phyloP scores from a whole-genome alignment of 1,140 invertebrate species.

The Euura lappo region DNA sequence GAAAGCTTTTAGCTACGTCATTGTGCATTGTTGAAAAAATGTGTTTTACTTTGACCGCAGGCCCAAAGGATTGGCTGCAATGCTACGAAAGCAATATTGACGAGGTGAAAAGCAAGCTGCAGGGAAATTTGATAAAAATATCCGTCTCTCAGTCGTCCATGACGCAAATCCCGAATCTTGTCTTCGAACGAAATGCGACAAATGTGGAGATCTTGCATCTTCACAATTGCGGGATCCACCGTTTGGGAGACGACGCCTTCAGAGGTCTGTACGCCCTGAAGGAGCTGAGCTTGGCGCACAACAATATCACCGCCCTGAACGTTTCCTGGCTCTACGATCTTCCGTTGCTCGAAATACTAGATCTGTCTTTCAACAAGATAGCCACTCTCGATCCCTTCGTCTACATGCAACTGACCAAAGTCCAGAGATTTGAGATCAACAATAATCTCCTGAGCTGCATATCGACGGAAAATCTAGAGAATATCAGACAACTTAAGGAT shows the following conservation, averaged over 20 bases:
- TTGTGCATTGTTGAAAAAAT: too few relatives aligned
- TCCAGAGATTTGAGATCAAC: conserved; percentile 42
- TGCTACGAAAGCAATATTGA: background rate
- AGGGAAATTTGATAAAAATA: background rate
- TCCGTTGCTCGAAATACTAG: conserved; percentile 42
- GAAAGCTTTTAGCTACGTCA: too few relatives aligned
- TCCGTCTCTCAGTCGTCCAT: conserved; percentile 29
- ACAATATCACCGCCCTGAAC: conserved; percentile 37
- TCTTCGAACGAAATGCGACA: conserved; percentile 31
- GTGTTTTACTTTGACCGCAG: background rate
- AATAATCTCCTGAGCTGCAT: conserved; percentile 44
- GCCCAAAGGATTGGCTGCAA: background rate
- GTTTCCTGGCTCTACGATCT: conserved; percentile 39
- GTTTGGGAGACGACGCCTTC: conserved; percentile 40
- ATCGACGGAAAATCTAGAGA: conserved; percentile 27
- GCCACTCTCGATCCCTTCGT: conserved; percentile 30
- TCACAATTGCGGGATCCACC: conserved; percentile 37
- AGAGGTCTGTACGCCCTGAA: conserved; percentile 27
- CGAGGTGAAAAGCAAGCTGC: background rate
- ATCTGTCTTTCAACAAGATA: conserved; percentile 48
- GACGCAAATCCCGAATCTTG: conserved; percentile 24
- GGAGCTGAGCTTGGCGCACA: conserved; percentile 42
- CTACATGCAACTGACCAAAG: conserved; percentile 32
- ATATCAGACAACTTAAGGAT: conserved; percentile 40
- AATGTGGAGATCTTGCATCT: conserved; percentile 39